Conservation (phyloP, 2,113 vertebrate species). For the Cinclus mexicanus region DNA sequence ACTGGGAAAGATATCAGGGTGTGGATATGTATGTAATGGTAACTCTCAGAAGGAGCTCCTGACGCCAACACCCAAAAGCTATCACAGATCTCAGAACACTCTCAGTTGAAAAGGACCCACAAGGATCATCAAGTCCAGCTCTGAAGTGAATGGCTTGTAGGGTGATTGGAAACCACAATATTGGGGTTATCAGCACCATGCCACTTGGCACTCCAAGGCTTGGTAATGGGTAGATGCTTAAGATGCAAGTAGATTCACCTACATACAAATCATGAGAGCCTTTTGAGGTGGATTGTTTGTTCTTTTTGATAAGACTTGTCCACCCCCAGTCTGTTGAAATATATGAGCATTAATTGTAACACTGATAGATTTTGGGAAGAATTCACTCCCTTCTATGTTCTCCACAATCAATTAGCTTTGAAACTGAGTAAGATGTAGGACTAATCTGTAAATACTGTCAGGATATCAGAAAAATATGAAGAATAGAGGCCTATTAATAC, state of each 20-base stretch:
- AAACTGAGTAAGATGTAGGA: background rate
- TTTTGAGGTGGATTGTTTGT: background rate
- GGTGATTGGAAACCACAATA: too few species aligned
- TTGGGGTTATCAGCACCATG: background rate
- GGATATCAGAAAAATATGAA: conserved; percentile 18
- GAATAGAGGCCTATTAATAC: conserved; percentile 20
- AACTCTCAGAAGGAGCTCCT: background rate
- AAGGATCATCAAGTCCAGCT: background rate
- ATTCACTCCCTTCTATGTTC: background rate
- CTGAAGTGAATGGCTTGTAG: background rate
- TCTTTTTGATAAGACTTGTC: background rate
- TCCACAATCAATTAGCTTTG: conserved; percentile 27
- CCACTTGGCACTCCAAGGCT: background rate
- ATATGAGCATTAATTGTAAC: background rate
- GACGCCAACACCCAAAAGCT: background rate
- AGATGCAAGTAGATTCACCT: background rate
- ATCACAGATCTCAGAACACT: background rate
- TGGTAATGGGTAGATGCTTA: background rate
- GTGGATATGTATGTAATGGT: rapidly evolving
- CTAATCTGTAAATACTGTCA: conserved; percentile 45
- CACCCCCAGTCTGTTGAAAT: background rate
- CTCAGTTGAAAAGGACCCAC: background rate
- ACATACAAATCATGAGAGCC: background rate
- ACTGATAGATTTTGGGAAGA: background rate
- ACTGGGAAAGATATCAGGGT: background rate